A percentile compares a stretch with the other conserved stretches of the same genome.
phyloP scores from a whole-genome alignment of 1,140 invertebrate genomes.

The Mycetomoellerius zeteki region DNA sequence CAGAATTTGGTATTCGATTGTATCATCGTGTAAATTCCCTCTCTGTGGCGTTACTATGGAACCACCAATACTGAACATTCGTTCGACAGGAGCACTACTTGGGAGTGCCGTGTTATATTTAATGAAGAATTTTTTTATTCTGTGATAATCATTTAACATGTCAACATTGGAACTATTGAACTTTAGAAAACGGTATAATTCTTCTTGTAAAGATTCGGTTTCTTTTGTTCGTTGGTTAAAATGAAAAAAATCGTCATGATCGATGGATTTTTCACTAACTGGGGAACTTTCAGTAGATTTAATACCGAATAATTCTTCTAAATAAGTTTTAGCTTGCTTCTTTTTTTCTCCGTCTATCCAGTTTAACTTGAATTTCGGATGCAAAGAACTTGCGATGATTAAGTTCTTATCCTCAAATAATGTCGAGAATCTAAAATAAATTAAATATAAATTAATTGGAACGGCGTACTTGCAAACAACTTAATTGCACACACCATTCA shows the following conservation, averaged over 20 bases:
- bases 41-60: conserved; percentile 9
- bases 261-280: not conserved
- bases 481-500: too few relatives aligned
- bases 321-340: not conserved
- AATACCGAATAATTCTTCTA: conserved; percentile 20
- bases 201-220: not conserved
- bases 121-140: conserved; percentile 5
- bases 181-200: not conserved
- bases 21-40: not conserved
- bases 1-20: not conserved
- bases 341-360: not conserved
- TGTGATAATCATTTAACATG: not conserved
- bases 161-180: not conserved
- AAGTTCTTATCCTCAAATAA: not conserved
- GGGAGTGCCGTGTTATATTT: not conserved
- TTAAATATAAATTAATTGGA: not conserved
- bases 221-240: not conserved
- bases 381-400: not conserved
- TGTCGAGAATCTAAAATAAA: not conserved
- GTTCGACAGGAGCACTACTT: not conserved
- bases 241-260: not conserved
- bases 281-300: not conserved
- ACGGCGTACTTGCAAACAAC: too few relatives aligned
- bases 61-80: not conserved
- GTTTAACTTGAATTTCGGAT: conserved; percentile 19